phyloP scores from a whole-genome alignment of 2,888 invertebrate genomes.

The Macroteleia sp. region DNA sequence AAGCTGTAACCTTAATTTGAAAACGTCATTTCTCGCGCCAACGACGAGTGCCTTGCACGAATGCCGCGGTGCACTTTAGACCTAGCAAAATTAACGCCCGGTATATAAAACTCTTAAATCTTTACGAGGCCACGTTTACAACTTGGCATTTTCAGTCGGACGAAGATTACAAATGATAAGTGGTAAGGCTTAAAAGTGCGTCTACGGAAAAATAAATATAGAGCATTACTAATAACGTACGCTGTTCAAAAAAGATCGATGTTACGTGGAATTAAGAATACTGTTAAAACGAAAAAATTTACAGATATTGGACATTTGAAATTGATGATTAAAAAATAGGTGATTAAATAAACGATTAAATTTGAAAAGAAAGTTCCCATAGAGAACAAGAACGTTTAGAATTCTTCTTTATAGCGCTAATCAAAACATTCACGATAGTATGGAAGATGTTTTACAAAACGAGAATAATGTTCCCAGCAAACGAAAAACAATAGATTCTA shows the following conservation, averaged over 20 bases:
- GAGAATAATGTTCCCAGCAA: too few species aligned
- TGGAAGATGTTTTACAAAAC: too few species aligned
- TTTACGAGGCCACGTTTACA: slow-evolving; percentile 42
- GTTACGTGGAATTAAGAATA: too few species aligned
- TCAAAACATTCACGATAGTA: too few species aligned
- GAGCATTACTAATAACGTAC: slow-evolving; percentile 3
- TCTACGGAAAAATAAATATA: slow-evolving; percentile 34
- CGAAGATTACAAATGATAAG: slow-evolving; percentile 42
- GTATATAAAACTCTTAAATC: slow-evolving; percentile 46
- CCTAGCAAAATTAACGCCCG: slow-evolving; percentile 51
- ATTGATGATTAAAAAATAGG: too few species aligned
- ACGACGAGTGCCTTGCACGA: slow-evolving; percentile 34
- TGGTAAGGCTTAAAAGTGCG: slow-evolving; percentile 24
- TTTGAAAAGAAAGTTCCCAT: too few species aligned
- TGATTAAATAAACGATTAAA: too few species aligned
- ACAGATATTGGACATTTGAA: too few species aligned
- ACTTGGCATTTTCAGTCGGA: slow-evolving; percentile 23
- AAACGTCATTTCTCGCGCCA: slow-evolving; percentile 41
- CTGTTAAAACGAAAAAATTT: too few species aligned
- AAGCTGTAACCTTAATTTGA: slow-evolving; percentile 55
- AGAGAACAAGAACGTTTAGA: too few species aligned
- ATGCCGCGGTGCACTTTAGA: slow-evolving; percentile 21
- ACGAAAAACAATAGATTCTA: too few species aligned
- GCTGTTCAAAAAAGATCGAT: neutral
- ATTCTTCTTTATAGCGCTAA: too few species aligned